phyloP scores from a whole-genome alignment of 1,140 invertebrate genomes.

The Acromyrmex heyeri region DNA sequence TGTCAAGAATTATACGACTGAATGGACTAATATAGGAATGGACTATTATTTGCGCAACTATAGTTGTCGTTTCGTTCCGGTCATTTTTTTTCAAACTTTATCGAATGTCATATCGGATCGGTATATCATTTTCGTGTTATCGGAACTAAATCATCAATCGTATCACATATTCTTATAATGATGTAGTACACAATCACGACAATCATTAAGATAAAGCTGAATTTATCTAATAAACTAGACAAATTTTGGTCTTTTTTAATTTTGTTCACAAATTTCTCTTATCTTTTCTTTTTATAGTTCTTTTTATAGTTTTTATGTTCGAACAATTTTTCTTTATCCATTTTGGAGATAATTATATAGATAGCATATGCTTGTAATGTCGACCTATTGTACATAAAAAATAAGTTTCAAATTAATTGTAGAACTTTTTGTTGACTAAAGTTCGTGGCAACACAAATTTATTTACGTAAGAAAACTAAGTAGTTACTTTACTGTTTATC shows the following conservation, averaged over 20 bases:
- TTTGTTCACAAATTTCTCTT: neutral
- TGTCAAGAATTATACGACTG: conserved; percentile 52
- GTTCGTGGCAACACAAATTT: neutral
- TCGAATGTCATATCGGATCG: neutral
- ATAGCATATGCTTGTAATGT: neutral
- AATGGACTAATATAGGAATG: conserved; percentile 20
- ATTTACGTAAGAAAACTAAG: neutral
- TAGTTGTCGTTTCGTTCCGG: neutral
- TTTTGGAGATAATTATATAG: neutral
- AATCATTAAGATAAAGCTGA: neutral
- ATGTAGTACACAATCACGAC: neutral
- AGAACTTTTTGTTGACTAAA: neutral
- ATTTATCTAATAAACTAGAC: neutral
- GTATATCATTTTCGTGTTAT: neutral
- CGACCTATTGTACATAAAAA: neutral
- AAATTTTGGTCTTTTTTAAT: neutral
- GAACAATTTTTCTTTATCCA: neutral
- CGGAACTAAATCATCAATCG: neutral
- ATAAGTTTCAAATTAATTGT: neutral
- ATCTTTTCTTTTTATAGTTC: neutral
- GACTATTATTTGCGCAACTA: neutral
- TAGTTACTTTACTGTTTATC: neutral
- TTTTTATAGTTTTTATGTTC: neutral
- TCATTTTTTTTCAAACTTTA: conserved; percentile 5
- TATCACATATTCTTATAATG: neutral